Conservation (phyloP, 2,888 invertebrate genomes). For the Troides oblongomaculatus region DNA sequence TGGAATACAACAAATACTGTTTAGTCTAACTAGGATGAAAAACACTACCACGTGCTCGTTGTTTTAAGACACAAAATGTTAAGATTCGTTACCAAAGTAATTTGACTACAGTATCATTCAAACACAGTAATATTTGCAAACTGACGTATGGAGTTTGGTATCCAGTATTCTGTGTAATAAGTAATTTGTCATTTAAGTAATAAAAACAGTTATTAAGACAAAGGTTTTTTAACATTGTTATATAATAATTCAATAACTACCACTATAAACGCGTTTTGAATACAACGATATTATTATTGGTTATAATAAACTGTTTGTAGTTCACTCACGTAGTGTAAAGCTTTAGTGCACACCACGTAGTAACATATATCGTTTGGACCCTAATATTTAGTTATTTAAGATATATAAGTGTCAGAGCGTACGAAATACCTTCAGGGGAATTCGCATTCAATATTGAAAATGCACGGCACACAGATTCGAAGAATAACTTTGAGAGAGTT, state of each 20-base stretch:
- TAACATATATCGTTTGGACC: not conserved
- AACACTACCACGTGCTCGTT: no score
- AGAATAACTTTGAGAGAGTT: not conserved
- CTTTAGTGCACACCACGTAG: conserved; percentile 19
- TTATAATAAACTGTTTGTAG: conserved; percentile 27
- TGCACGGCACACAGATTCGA: not conserved
- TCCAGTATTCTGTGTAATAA: no score
- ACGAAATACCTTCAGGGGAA: not conserved
- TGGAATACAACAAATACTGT: no score
- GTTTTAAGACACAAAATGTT: no score
- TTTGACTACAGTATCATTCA: no score
- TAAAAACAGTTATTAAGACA: no score
- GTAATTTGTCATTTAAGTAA: no score
- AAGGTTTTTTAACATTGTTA: not conserved
- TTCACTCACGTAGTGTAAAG: conserved; percentile 26
- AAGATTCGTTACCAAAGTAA: no score
- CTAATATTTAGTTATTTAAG: conserved; percentile 13
- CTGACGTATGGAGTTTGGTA: no score
- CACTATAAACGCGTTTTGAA: not conserved
- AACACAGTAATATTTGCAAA: no score
- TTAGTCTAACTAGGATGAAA: no score
- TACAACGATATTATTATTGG: not conserved
- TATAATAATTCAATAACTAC: not conserved
- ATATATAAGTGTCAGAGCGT: conserved; percentile 6
- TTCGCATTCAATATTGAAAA: not conserved